Percentiles rank a stretch among this genome's conserved stretches.
Evolutionary conservation across 2,888 invertebrate species (phyloP).

Genomic region (Phalera bucephala): DNA sequence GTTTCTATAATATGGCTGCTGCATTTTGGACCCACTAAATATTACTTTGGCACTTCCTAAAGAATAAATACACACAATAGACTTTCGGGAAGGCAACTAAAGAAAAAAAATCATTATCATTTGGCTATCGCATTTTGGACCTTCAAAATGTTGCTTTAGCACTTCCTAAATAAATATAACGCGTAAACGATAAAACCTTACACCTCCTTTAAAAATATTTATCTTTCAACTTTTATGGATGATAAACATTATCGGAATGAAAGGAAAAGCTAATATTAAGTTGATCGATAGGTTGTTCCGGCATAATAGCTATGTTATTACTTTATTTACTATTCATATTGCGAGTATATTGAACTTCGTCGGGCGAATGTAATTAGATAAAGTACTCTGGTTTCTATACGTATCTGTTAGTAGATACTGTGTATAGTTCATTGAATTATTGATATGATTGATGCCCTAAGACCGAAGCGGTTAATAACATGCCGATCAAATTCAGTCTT

Average conservation of each 20-base stretch:
- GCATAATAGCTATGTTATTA: background rate
- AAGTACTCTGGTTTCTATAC: no score
- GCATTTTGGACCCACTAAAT: background rate
- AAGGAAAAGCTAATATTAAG: constrained; percentile 1
- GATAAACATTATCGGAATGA: constrained; percentile 5
- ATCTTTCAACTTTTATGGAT: background rate
- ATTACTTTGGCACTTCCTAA: no score
- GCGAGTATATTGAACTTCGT: background rate
- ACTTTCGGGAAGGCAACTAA: no score
- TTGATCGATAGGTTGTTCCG: background rate
- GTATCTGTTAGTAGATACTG: no score
- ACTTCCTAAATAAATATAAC: constrained; percentile 16
- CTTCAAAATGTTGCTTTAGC: background rate
- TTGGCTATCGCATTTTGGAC: no score
- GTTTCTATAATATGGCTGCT: no score
- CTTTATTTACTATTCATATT: background rate
- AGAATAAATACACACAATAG: no score
- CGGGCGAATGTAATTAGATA: background rate
- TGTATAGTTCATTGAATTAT: no score
- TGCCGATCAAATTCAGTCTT: no score
- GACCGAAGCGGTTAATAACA: no score
- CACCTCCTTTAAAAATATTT: constrained; percentile 2
- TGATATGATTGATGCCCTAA: no score
- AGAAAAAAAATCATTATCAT: no score
- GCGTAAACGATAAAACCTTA: constrained; percentile 3